Evolutionary conservation across 2,113 vertebrate genomes (phyloP).

Genomic region (Solea solea): DNA sequence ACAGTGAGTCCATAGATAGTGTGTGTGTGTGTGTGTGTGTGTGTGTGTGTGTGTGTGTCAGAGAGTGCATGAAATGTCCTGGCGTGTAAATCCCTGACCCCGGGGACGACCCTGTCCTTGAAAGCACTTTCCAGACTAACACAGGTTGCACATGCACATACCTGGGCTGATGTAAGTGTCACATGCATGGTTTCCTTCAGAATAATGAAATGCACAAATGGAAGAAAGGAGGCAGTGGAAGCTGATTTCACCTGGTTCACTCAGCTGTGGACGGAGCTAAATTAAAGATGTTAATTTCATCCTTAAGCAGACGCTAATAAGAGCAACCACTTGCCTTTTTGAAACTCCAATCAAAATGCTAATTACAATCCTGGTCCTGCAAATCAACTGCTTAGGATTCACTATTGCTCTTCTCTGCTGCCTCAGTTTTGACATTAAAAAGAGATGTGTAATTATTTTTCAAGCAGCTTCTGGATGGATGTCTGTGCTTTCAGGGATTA

Average conservation of each 20-base stretch:
- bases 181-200: background rate
- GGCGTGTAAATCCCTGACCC: constrained; percentile 21
- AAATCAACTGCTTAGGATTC: constrained; percentile 35
- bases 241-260: constrained; percentile 29
- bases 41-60: too few species aligned
- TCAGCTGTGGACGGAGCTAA: constrained; percentile 27
- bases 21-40: too few species aligned
- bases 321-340: constrained; percentile 53
- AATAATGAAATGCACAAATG: background rate
- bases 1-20: constrained; percentile 2
- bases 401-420: constrained; percentile 15
- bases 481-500: too few species aligned
- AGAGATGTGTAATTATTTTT: background rate
- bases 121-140: constrained; percentile 1
- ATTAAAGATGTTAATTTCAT: constrained; percentile 63
- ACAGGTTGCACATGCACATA: background rate
- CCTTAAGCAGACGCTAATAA: constrained; percentile 42
- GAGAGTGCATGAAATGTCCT: background rate
- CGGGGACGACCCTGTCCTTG: constrained; percentile 1
- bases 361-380: constrained; percentile 42
- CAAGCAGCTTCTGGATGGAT: too few species aligned
- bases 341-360: constrained; percentile 61
- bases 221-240: constrained; percentile 10
- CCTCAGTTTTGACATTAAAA: constrained; percentile 1
- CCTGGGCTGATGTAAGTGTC: background rate